Conservation (phyloP, 1,140 invertebrate species). For the Formica exsecta region DNA sequence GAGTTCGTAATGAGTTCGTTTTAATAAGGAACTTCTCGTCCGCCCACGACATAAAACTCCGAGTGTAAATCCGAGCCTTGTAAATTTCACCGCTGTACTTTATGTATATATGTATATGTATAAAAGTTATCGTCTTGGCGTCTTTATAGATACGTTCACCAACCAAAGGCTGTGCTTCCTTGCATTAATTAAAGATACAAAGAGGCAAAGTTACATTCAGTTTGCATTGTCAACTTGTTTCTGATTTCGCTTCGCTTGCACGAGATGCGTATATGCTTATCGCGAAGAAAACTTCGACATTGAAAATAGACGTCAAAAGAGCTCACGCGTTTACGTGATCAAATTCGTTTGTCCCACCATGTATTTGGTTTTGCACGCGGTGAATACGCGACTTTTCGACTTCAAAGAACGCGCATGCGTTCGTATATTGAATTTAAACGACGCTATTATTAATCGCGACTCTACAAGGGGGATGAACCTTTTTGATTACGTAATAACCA, state of each 20-base stretch:
- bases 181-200: slow-evolving; percentile 18
- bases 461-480: too few species aligned
- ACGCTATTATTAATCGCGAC: slow-evolving; percentile 14
- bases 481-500: slow-evolving; percentile 64
- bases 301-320: slow-evolving; percentile 24
- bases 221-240: neutral
- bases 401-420: slow-evolving; percentile 31
- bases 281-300: slow-evolving; percentile 7
- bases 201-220: neutral
- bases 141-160: neutral
- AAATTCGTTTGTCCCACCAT: slow-evolving; percentile 13
- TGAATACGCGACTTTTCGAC: slow-evolving; percentile 19
- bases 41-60: slow-evolving; percentile 16
- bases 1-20: slow-evolving; percentile 16
- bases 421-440: neutral
- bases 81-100: neutral
- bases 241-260: neutral
- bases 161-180: neutral
- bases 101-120: neutral
- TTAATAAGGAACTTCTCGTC: slow-evolving; percentile 35
- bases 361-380: neutral
- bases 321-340: slow-evolving; percentile 32
- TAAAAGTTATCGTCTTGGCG: neutral
- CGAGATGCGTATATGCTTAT: neutral
- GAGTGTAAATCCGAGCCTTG: neutral